Conservation (phyloP, 2,888 invertebrate species). For the Caenorhabditis sp. region DNA sequence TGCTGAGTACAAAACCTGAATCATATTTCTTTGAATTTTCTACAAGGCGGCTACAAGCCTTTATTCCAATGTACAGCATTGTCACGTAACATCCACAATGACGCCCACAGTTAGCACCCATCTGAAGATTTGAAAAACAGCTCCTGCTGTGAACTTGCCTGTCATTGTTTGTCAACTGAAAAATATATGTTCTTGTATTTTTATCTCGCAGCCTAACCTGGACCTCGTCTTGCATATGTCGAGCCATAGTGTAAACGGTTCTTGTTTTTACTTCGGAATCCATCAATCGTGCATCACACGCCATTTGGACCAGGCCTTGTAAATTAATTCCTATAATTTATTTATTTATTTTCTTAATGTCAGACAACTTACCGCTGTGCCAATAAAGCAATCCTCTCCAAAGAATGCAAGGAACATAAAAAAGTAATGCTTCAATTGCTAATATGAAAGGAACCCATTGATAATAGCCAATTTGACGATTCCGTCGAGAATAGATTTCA, state of each 20-base stretch:
- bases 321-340: slow-evolving; percentile 81
- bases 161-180: slow-evolving; percentile 80
- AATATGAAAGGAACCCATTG: slow-evolving; percentile 83
- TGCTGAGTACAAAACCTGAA: slow-evolving; percentile 80
- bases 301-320: slow-evolving; percentile 83
- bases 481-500: slow-evolving; percentile 83
- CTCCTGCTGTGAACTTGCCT: slow-evolving; percentile 76
- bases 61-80: slow-evolving; percentile 82
- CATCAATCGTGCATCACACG: slow-evolving; percentile 83
- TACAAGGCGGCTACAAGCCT: slow-evolving; percentile 70
- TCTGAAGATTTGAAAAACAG: slow-evolving; percentile 75
- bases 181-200: neutral
- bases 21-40: neutral
- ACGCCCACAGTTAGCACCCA: slow-evolving; percentile 79
- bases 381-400: slow-evolving; percentile 83
- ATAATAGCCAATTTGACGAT: slow-evolving; percentile 83
- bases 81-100: slow-evolving; percentile 83
- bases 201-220: slow-evolving; percentile 56
- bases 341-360: neutral
- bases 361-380: slow-evolving; percentile 82
- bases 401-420: slow-evolving; percentile 83
- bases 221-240: slow-evolving; percentile 83
- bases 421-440: slow-evolving; percentile 83
- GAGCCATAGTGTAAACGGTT: slow-evolving; percentile 83
- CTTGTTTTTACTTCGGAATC: slow-evolving; percentile 82